These are phyloP conservation scores for Emberiza fucata DNA, from an alignment of 2,113 vertebrate genomes.

Conservation along the genomic window DNA sequence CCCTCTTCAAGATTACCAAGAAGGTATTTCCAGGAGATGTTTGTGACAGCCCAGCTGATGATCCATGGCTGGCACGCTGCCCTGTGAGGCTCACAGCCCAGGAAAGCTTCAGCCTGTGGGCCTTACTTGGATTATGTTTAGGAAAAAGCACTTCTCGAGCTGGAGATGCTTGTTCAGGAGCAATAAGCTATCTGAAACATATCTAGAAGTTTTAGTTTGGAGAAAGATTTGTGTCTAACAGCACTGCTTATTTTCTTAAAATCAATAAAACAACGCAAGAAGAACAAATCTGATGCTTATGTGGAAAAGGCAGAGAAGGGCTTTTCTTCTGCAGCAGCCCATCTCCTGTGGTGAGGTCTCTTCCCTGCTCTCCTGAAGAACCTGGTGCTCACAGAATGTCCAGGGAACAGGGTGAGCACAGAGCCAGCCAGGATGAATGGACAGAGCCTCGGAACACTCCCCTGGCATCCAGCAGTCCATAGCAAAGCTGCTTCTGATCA, in stretches of 20 bases:
- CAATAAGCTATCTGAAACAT: neutral
- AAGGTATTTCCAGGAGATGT: neutral
- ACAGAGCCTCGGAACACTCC: neutral
- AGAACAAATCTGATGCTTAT: neutral
- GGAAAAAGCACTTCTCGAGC: neutral
- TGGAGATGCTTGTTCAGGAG: neutral
- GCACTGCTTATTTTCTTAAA: neutral
- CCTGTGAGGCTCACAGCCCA: neutral
- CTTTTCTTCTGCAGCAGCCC: neutral
- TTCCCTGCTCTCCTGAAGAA: neutral
- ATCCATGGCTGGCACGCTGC: neutral
- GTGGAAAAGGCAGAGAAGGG: neutral
- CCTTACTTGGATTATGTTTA: neutral
- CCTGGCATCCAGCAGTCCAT: neutral
- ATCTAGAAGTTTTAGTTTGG: neutral
- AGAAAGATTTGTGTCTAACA: neutral
- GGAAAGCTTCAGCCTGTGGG: neutral
- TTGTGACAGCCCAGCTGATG: neutral
- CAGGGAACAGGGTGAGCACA: neutral
- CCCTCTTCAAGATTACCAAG: neutral
- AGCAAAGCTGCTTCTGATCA: neutral
- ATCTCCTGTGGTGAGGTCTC: neutral
- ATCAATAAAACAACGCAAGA: neutral
- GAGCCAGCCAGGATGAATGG: neutral
- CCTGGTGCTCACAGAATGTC: neutral